Base-by-base conservation (phyloP, 1,140 invertebrate genomes). In the Drosophila orosa region DNA sequence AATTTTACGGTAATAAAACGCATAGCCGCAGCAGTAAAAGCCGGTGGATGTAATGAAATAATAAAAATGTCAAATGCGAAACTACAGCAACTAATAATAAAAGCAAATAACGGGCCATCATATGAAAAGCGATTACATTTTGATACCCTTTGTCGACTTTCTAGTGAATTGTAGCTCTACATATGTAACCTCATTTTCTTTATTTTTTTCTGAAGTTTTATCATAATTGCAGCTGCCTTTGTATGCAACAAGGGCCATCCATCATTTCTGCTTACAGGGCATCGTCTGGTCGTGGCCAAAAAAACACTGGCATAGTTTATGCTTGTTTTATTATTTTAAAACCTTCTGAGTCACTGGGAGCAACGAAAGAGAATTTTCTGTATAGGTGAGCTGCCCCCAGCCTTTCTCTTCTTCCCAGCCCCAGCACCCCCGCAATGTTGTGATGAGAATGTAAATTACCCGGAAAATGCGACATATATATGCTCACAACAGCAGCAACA, bases 361-460 rank as follows among this genome's bases (percentile, higher is more conserved):
- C 44, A 50, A 37, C 47, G 37, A 45, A 76, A 42, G 56, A 50
- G 56, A 66, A 77, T 59, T 76, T 57, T 67, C 48, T 47, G 39
- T 47, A 69, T 69, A 71, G 65, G 67, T 71, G 42, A 57, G 45
- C 42, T 56, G 31, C n/a, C 39, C 33, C 17, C 15, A 15, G 19
- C 27, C 17, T 19, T 17, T 9, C 29, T 29, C 6, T 10, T 8
- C 22, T 24, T 24, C 22, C 50, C 10, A 19, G 12, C 39, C 40
- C 17, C 22, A 3, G 33, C 33, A 45, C 19, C 50, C 33, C 24
- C 35, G 71, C 40, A 58, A 59, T 67, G 52, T 69, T 87, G 83
- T 82, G 83, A 87, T 82, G 83, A 74, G 78, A 86, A 86, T 86
- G 83, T 86, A 86, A 86, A 86, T 86, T 86, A 82, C 83, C 79